Evolutionary conservation across 1,140 invertebrate species (phyloP).

Genomic region (Trissolcus basalis): DNA sequence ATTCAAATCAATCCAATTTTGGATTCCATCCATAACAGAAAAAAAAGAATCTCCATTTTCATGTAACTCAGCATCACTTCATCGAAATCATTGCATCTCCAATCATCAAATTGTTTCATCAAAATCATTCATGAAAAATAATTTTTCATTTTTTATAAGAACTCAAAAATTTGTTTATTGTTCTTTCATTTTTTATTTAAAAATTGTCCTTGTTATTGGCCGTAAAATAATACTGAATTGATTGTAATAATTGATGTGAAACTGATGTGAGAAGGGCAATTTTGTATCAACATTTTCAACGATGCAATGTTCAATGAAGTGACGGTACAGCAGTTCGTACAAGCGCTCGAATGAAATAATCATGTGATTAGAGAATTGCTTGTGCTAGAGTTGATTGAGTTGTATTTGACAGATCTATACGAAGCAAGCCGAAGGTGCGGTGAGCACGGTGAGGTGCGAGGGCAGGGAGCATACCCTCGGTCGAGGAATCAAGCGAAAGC

Average conservation of each 20-base stretch:
- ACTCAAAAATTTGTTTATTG: too few relatives aligned
- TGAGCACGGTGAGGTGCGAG: constrained; percentile 75
- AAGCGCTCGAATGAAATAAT: constrained; percentile 58
- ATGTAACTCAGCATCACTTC: too few relatives aligned
- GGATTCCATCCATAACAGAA: too few relatives aligned
- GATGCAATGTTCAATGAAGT: constrained; percentile 39
- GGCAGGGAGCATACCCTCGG: constrained; percentile 73
- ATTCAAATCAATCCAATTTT: too few relatives aligned
- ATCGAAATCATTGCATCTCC: too few relatives aligned
- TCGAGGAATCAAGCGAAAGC: constrained; percentile 76
- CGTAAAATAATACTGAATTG: not conserved
- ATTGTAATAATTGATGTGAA: not conserved
- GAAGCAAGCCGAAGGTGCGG: constrained; percentile 75
- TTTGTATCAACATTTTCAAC: not conserved
- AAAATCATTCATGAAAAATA: too few relatives aligned
- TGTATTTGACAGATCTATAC: constrained; percentile 77
- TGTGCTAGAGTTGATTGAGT: constrained; percentile 76
- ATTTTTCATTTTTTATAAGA: too few relatives aligned
- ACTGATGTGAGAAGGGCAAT: not conserved
- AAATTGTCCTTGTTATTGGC: too few relatives aligned
- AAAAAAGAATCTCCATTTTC: too few relatives aligned
- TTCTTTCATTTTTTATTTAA: too few relatives aligned
- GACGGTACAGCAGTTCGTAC: constrained; percentile 20
- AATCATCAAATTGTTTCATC: too few relatives aligned
- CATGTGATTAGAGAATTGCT: constrained; percentile 70